Conservation (phyloP, 2,113 vertebrate species). For the Sphyrna mokarran region DNA sequence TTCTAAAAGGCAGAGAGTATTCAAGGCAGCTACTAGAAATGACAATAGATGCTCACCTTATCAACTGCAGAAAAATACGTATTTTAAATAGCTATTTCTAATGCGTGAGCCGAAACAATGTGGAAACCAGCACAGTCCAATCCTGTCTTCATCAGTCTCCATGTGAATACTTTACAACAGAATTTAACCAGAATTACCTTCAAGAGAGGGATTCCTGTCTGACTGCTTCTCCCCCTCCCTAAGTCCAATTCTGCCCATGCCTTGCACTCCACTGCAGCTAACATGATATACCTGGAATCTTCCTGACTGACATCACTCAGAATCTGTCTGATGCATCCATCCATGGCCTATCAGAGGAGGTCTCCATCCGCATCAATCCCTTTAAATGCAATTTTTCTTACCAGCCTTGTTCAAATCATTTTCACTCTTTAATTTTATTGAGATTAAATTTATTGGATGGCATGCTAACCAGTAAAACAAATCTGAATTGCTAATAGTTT, state of each 20-base stretch:
- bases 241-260: not conserved
- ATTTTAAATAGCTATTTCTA: not conserved
- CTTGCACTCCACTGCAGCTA: not conserved
- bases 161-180: too few relatives aligned
- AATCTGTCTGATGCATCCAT: not conserved
- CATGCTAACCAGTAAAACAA: not conserved
- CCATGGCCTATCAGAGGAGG: not conserved
- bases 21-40: not conserved
- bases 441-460: not conserved
- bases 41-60: not conserved
- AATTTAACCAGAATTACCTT: too few relatives aligned
- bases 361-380: too few relatives aligned
- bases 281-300: not conserved
- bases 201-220: too few relatives aligned
- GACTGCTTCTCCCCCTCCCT: not conserved
- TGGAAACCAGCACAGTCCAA: not conserved
- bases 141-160: not conserved
- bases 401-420: not conserved
- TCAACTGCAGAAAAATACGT: not conserved
- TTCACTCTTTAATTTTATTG: not conserved
- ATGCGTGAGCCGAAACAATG: not conserved
- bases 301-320: not conserved
- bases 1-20: not conserved
- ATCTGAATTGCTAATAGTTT: not conserved
- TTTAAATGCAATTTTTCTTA: not conserved